Evolutionary conservation across 2,888 invertebrate genomes (phyloP), one percentile per base, ranked within the genome.

Genomic region (Conus canariensis): DNA sequence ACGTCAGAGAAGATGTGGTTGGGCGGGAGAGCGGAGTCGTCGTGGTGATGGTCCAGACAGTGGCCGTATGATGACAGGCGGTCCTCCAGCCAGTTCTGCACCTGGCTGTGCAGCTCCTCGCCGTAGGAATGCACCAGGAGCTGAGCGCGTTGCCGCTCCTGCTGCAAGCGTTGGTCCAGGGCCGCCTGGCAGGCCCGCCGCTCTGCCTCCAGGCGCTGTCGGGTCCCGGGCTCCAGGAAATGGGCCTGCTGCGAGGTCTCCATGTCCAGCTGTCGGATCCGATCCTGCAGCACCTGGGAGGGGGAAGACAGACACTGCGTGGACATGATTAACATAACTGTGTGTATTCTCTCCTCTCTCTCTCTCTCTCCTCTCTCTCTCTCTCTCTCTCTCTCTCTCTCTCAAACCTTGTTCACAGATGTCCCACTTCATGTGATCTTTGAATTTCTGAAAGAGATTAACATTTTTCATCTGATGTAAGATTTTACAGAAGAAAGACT

Each of bases 261-360:
- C 95, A 97, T 97, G 94, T 98, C 98, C 89, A 98, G 96, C 93
- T 98, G 98, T 8, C 98, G 97, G 0, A 99, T 98, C 94, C 98
- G 98, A 93, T 98, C 97, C 92, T 98, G 88, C 58, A 93, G 90
- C 12, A 91, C 88, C 89, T 89, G 89, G 64, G 58, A 9, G 56
- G 82, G 82, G 82, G 82, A 83, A 22, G 58, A 83, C 56, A 83
- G 22, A 83, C 6, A 58, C 82, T 83, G 82, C 30, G n/a, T n/a
- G n/a, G 70, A 16, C 8, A 64, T 10, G 12, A 16, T 64, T 64
- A 64, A 64, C 16, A 16, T 45, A 45, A 45, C 45, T 45, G 45
- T 45, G 30, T 30, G 30, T 30, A 30, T 4, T 4, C 4, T 45
- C 45, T 45, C 45, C 45, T 45, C 45, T 45, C 45, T 45, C 45